Conservation (phyloP, 2,797 vertebrate species). For the Delichon dasypus region DNA sequence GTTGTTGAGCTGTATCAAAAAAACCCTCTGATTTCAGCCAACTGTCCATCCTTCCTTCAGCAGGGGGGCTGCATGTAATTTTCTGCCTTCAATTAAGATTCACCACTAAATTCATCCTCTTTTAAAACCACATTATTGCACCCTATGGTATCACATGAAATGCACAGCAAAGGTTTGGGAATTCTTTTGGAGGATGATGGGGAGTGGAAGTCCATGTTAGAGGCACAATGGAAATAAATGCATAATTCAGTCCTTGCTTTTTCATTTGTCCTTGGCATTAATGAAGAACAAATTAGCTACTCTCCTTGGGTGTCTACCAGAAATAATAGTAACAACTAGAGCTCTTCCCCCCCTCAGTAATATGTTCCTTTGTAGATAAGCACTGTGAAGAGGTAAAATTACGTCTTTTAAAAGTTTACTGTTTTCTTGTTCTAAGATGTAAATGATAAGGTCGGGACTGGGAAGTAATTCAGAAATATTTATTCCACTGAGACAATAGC, state of each 20-base stretch:
- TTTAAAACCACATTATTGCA: conserved; percentile 58
- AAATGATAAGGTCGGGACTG: conserved; percentile 74
- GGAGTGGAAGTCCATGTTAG: conserved; percentile 58
- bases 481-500: conserved; percentile 74
- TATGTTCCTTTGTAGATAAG: conserved; percentile 88
- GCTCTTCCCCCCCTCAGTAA: conserved; percentile 69
- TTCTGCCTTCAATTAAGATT: conserved; percentile 63
- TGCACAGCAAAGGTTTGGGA: conserved; percentile 62
- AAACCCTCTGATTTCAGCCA: neutral
- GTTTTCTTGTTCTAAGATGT: conserved; percentile 78
- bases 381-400: conserved; percentile 80
- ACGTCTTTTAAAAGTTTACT: conserved; percentile 80
- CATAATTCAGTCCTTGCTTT: conserved; percentile 72
- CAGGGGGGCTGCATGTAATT: conserved; percentile 58
- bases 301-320: conserved; percentile 82
- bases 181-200: conserved; percentile 65
- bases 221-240: conserved; percentile 74
- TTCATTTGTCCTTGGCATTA: conserved; percentile 82
- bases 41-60: conserved; percentile 48
- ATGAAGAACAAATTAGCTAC: conserved; percentile 82
- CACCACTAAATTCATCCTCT: conserved; percentile 63
- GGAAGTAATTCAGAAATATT: conserved; percentile 78
- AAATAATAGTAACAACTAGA: conserved; percentile 79
- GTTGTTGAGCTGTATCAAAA: neutral
- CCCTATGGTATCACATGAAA: conserved; percentile 68